Evolutionary conservation across 2,888 invertebrate species (phyloP).

Genomic region (Euproctis similis): DNA sequence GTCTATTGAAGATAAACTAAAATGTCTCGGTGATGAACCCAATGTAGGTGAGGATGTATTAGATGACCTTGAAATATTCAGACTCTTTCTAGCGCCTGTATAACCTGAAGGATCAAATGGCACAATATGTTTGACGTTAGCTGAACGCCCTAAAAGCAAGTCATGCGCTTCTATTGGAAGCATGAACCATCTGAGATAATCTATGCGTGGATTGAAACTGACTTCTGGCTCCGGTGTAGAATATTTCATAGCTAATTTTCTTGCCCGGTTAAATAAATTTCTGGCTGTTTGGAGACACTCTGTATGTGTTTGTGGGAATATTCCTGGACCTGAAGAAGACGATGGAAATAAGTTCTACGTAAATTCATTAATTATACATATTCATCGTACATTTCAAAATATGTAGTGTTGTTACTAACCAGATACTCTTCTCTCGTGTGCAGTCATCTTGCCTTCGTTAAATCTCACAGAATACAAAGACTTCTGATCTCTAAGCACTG

Average conservation of each 20-base stretch:
- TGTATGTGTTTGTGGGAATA: slow-evolving; percentile 83
- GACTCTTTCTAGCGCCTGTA: slow-evolving; percentile 68
- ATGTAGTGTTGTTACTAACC: slow-evolving; percentile 39
- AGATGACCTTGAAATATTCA: slow-evolving; percentile 48
- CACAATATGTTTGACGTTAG: slow-evolving; percentile 84
- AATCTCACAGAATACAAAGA: slow-evolving; percentile 87
- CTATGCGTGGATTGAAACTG: slow-evolving; percentile 81
- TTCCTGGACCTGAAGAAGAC: slow-evolving; percentile 73
- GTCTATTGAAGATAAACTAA: slow-evolving; percentile 81
- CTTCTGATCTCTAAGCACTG: slow-evolving; percentile 86
- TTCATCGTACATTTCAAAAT: background rate
- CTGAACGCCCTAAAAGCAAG: slow-evolving; percentile 82
- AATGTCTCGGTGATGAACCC: slow-evolving; percentile 78
- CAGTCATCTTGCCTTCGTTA: slow-evolving; percentile 83
- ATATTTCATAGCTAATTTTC: slow-evolving; percentile 84
- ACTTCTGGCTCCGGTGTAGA: slow-evolving; percentile 84
- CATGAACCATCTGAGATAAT: slow-evolving; percentile 90
- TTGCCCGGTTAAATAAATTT: slow-evolving; percentile 84
- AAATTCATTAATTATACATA: background rate
- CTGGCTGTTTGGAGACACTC: slow-evolving; percentile 87
- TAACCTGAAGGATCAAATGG: slow-evolving; percentile 82
- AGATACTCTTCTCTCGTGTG: slow-evolving; percentile 82
- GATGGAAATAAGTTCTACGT: background rate
- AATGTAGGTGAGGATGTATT: slow-evolving; percentile 65
- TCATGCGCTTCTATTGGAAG: slow-evolving; percentile 90